These are phyloP conservation scores for Ianthella basta DNA, from an alignment of 37 sponge, comb jelly and placozoan genomes.

Conservation along the genomic window DNA sequence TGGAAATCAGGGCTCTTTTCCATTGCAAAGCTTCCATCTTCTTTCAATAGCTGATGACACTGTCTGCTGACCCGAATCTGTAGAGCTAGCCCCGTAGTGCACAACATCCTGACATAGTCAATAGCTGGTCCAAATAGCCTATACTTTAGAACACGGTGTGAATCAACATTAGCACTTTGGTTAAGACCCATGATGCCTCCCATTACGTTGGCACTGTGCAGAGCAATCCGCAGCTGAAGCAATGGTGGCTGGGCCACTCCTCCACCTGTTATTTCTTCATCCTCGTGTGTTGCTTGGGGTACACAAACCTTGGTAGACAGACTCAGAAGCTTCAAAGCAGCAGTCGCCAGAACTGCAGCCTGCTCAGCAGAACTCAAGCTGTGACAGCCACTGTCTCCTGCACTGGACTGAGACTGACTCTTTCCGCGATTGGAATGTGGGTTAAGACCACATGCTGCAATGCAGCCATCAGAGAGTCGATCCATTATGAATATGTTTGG, in stretches of 20 bases:
- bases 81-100: conserved; percentile 65
- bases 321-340: conserved; percentile 65
- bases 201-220: conserved; percentile 71
- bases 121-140: conserved; percentile 59
- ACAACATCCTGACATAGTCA: conserved; percentile 46
- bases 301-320: conserved; percentile 37
- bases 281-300: conserved; percentile 7
- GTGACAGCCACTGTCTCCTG: not conserved
- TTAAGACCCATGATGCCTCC: conserved; percentile 74
- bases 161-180: not conserved
- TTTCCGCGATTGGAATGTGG: no score
- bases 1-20: conserved; percentile 78
- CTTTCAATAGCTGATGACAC: conserved; percentile 45
- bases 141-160: conserved; percentile 55
- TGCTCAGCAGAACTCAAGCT: conserved; percentile 20
- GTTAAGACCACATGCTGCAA: conserved; percentile 53
- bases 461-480: conserved; percentile 62
- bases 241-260: not conserved
- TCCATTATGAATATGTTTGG: conserved; percentile 65
- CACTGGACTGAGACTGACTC: not conserved
- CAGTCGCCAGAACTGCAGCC: conserved; percentile 58
- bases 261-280: not conserved
- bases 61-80: conserved; percentile 76
- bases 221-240: conserved; percentile 75
- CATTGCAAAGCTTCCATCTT: conserved; percentile 52